These are phyloP conservation scores for Mamestra brassicae DNA, from an alignment of 2,888 invertebrate species.

Conservation along the genomic window DNA sequence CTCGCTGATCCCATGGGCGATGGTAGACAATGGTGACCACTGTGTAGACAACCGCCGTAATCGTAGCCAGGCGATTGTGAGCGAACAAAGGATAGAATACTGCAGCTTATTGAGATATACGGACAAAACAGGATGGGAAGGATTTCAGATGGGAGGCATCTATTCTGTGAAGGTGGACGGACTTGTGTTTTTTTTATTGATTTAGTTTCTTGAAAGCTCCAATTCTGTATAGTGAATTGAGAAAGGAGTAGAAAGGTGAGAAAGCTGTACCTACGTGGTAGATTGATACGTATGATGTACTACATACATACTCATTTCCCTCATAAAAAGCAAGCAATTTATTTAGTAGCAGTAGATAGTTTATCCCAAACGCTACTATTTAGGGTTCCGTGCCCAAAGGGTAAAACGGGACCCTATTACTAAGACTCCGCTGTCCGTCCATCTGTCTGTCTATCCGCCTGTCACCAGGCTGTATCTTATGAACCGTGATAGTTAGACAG, in stretches of 20 bases:
- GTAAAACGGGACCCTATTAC: no score
- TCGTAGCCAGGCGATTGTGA: constrained; percentile 19
- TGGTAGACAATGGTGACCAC: constrained; percentile 33
- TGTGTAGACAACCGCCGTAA: constrained; percentile 32
- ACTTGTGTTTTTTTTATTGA: neutral
- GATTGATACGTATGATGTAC: neutral
- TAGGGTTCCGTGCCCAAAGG: no score
- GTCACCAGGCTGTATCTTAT: no score
- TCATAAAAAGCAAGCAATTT: neutral
- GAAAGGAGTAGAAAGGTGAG: no score
- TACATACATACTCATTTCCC: neutral
- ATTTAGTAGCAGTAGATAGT: neutral
- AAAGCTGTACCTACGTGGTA: no score
- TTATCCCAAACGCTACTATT: neutral
- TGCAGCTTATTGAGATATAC: constrained; percentile 27
- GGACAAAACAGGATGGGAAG: constrained; percentile 22
- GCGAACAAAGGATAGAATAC: constrained; percentile 38
- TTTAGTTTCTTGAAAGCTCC: no score
- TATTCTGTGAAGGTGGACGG: neutral
- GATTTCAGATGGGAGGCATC: constrained; percentile 12
- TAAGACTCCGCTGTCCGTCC: no score
- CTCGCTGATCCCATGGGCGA: constrained; percentile 36
- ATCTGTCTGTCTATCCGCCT: no score
- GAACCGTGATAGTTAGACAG: no score
- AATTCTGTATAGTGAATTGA: no score